These are phyloP conservation scores for Plotosus lineatus DNA, from an alignment of 2,113 vertebrate genomes.

Conservation along the genomic window DNA sequence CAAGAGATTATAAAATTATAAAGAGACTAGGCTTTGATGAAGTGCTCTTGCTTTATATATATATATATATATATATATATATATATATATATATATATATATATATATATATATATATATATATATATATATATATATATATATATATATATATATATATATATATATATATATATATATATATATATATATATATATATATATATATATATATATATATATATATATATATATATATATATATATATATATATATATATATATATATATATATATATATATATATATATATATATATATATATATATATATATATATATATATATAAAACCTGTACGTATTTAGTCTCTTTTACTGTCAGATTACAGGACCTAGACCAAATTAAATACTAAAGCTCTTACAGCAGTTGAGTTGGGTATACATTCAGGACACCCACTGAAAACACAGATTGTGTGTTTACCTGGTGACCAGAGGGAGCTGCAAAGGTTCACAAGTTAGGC, in stretches of 20 bases:
- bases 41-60: constrained; percentile 50
- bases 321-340: neutral
- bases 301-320: neutral
- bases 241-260: neutral
- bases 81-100: neutral
- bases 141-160: neutral
- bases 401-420: constrained; percentile 58
- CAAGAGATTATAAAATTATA: constrained; percentile 78
- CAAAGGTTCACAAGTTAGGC: constrained; percentile 87
- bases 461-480: constrained; percentile 84
- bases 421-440: constrained; percentile 62
- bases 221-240: neutral
- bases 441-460: constrained; percentile 78
- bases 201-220: neutral
- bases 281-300: neutral
- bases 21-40: constrained; percentile 57
- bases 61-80: neutral
- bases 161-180: neutral
- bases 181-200: neutral
- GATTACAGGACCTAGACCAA: constrained; percentile 14
- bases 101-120: neutral
- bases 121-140: neutral
- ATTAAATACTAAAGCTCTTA: constrained; percentile 43
- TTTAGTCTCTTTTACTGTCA: constrained; percentile 9
- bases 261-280: neutral